These are phyloP conservation scores for Diarsia mendica DNA, from an alignment of 2,888 invertebrate genomes.

Conservation along the genomic window DNA sequence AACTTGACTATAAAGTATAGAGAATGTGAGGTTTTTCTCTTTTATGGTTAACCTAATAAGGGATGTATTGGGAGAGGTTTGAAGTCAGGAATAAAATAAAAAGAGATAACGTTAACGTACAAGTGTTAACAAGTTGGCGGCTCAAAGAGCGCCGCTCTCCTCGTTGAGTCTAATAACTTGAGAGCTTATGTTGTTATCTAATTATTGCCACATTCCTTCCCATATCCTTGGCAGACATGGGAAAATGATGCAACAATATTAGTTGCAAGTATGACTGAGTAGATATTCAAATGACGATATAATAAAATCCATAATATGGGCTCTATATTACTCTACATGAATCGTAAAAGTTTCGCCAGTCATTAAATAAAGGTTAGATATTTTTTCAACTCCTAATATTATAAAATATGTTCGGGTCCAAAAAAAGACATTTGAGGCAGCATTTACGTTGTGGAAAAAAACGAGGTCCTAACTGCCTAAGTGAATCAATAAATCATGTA, in stretches of 20 bases:
- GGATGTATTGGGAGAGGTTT: conserved; percentile 41
- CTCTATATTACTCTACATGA: conserved; percentile 44
- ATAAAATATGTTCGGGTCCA: conserved; percentile 46
- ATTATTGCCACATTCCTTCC: conserved; percentile 53
- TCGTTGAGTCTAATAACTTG: conserved; percentile 57
- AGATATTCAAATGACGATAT: conserved; percentile 41
- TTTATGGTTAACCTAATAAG: conserved; percentile 49
- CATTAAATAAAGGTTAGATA: conserved; percentile 66
- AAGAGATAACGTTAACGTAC: conserved; percentile 63
- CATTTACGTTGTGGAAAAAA: conserved; percentile 58
- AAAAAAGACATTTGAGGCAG: conserved; percentile 60
- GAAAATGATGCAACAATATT: conserved; percentile 11
- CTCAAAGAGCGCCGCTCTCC: conserved; percentile 62
- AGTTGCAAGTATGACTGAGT: conserved; percentile 25
- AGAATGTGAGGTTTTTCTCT: conserved; percentile 46
- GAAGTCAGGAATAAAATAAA: conserved; percentile 50
- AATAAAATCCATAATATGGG: conserved; percentile 43
- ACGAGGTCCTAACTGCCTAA: conserved; percentile 63
- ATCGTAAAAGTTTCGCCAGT: conserved; percentile 62
- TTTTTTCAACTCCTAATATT: conserved; percentile 50
- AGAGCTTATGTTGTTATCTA: conserved; percentile 58
- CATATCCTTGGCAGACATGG: conserved; percentile 20
- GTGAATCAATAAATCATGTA: conserved; percentile 69
- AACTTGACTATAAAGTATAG: conserved; percentile 46
- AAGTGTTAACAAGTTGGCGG: conserved; percentile 66